Conservation (phyloP, 1,140 invertebrate genomes). For the Orius insidiosus region DNA sequence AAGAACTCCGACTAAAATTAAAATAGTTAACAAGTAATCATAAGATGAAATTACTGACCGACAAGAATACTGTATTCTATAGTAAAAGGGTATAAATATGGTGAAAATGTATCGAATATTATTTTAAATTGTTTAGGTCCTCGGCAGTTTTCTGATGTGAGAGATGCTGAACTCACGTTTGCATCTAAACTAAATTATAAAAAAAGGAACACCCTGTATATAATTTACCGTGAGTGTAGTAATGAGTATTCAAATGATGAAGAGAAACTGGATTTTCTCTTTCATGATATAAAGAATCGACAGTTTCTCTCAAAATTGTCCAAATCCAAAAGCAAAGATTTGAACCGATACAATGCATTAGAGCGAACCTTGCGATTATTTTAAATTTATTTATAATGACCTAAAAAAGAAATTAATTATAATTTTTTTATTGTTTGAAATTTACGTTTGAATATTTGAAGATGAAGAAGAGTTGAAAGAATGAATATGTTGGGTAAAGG, state of each 20-base stretch:
- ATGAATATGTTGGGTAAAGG: slow-evolving; percentile 46
- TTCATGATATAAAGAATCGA: slow-evolving; percentile 30
- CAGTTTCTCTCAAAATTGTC: slow-evolving; percentile 49
- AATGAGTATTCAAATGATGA: slow-evolving; percentile 3
- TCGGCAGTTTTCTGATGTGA: slow-evolving; percentile 20
- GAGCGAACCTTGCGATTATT: slow-evolving; percentile 42
- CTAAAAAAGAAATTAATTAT: slow-evolving; percentile 23
- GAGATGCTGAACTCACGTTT: slow-evolving; percentile 12
- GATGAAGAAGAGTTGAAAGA: slow-evolving; percentile 51
- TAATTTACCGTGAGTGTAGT: slow-evolving; percentile 9
- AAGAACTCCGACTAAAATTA: slow-evolving; percentile 41
- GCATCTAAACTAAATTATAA: not conserved
- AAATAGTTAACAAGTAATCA: slow-evolving; percentile 4
- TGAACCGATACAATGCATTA: slow-evolving; percentile 56
- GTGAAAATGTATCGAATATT: slow-evolving; percentile 59
- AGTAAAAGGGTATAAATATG: slow-evolving; percentile 77
- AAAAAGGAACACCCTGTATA: not conserved
- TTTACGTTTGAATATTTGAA: slow-evolving; percentile 63
- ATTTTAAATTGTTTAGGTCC: slow-evolving; percentile 26
- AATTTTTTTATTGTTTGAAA: not conserved
- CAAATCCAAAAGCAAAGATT: slow-evolving; percentile 55
- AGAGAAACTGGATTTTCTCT: slow-evolving; percentile 7
- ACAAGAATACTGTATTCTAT: slow-evolving; percentile 69
- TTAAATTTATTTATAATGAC: slow-evolving; percentile 39
- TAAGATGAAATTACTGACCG: slow-evolving; percentile 27